These are phyloP conservation scores for Argyresthia goedartella DNA, from an alignment of 2,888 invertebrate species.

Conservation along the genomic window DNA sequence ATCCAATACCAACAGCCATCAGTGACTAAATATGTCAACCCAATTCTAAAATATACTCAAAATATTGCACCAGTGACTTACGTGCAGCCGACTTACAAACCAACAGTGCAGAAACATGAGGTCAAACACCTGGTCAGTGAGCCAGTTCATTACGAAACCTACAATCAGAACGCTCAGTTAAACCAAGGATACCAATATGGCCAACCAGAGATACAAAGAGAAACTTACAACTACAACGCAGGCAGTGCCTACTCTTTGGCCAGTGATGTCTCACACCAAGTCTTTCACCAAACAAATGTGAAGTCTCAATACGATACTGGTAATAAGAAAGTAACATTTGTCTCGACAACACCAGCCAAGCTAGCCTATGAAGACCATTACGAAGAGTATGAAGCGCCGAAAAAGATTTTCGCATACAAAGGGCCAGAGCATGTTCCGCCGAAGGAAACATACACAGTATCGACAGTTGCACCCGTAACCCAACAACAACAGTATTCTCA, in stretches of 20 bases:
- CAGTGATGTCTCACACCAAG: conserved; percentile 52
- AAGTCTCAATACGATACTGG: conserved; percentile 28
- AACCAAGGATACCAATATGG: conserved; percentile 38
- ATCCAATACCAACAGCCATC: conserved; percentile 42
- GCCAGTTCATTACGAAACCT: conserved; percentile 30
- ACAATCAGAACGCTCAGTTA: conserved; percentile 27
- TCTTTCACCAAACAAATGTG: conserved; percentile 35
- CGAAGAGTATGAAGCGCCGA: conserved; percentile 36
- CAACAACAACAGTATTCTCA: not conserved
- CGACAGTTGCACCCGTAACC: not conserved
- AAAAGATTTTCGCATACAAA: conserved; percentile 29
- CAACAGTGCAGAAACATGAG: conserved; percentile 36
- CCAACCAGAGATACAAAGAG: conserved; percentile 54
- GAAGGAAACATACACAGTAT: conserved; percentile 13
- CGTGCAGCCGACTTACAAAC: conserved; percentile 39
- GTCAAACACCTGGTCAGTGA: conserved; percentile 32
- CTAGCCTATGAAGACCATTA: conserved; percentile 53
- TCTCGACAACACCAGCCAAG: conserved; percentile 48
- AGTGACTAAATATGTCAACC: conserved; percentile 49
- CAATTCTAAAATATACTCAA: conserved; percentile 42
- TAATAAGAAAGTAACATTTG: conserved; percentile 31
- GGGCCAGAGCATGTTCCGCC: conserved; percentile 31
- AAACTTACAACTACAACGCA: conserved; percentile 28
- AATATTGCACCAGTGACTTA: conserved; percentile 40
- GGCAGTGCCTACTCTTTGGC: conserved; percentile 47